Evolutionary conservation across 1,140 invertebrate species (phyloP), one percentile per base, ranked within the genome.

Genomic region (Euura lappo): DNA sequence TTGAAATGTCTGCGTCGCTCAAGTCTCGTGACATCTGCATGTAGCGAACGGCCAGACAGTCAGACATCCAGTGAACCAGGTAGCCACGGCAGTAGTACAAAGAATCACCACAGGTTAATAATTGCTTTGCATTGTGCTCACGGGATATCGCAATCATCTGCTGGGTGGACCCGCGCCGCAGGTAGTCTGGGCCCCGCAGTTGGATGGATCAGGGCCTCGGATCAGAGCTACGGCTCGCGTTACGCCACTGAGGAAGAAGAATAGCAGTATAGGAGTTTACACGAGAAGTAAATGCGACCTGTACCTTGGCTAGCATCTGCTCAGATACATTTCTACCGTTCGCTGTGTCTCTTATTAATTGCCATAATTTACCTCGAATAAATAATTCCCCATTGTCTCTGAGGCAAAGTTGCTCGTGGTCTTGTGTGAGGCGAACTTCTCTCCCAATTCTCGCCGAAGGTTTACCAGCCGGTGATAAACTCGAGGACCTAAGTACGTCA

Each of bases 51-150:
- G 51, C 51, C 51, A 60, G 51, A 60, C 51, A 60, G 51, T 60
- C 51, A 6, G 51, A 60, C 51, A 60, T n/a, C 51, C 51, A n/a
- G 6, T 60, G 51, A 60, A 60, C 51, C 51, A 60, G 51, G 51
- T 60, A 60, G 51, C 51, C 13, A n/a, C 51, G 51, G 51, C 51
- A 60, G 51, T 60, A 60, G 51, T 60, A 60, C 51, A 60, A 60
- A 60, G 51, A 60, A 8, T 60, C 51, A 60, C 51, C 51, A 60
- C 51, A 60, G 51, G 51, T 60, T 60, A 60, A 60, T 60, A 60
- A 60, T 60, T 60, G 51, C 51, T 60, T 60, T 60, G 51, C 51
- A 60, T 60, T 60, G 51, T 60, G 51, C 51, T 60, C 51, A n/a
- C 3, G 6, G 13, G 51, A 60, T 60, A 60, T 60, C 51, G 51